Evolutionary conservation across 2,113 vertebrate species (phyloP).

Genomic region (Triplophysa rosa): DNA sequence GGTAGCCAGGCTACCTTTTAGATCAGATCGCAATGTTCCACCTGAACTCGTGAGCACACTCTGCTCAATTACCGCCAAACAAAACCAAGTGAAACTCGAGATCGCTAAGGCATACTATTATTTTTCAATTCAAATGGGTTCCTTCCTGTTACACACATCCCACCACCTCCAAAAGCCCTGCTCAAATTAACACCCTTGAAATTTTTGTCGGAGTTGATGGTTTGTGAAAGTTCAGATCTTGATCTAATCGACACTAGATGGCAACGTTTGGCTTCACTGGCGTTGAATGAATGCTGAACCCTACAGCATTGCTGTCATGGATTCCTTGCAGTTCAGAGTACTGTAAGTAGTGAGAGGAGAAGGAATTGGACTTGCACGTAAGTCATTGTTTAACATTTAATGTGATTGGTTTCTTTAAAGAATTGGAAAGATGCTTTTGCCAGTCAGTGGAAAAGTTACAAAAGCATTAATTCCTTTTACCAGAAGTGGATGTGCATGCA

Average conservation of each 20-base stretch:
- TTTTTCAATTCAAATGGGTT: conserved; percentile 63
- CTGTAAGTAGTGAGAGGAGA: conserved; percentile 30
- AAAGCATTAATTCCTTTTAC: neutral
- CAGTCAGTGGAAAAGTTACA: neutral
- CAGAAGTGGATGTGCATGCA: neutral
- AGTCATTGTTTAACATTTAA: neutral
- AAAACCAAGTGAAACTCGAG: conserved; percentile 63
- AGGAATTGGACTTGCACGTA: neutral
- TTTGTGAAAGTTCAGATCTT: conserved; percentile 30
- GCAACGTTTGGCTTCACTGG: conserved; percentile 74
- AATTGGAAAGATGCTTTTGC: neutral
- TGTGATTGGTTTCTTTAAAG: neutral
- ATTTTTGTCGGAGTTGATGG: conserved; percentile 21
- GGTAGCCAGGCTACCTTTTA: conserved; percentile 50
- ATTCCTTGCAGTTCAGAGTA: conserved; percentile 37
- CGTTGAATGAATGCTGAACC: conserved; percentile 13
- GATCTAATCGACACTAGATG: conserved; percentile 76
- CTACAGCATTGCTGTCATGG: conserved; percentile 21
- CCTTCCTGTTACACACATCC: conserved; percentile 53
- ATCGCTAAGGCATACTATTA: conserved; percentile 64
- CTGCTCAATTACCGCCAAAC: conserved; percentile 60
- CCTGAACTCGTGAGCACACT: conserved; percentile 51
- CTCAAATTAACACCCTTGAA: conserved; percentile 52
- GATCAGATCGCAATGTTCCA: conserved; percentile 58
- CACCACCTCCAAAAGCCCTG: conserved; percentile 2